A percentile compares a stretch with the other conserved stretches of the same genome.
These are phyloP conservation scores for Chamaetylas fuelleborni DNA, from an alignment of 2,113 vertebrate species.

Conservation along the genomic window DNA sequence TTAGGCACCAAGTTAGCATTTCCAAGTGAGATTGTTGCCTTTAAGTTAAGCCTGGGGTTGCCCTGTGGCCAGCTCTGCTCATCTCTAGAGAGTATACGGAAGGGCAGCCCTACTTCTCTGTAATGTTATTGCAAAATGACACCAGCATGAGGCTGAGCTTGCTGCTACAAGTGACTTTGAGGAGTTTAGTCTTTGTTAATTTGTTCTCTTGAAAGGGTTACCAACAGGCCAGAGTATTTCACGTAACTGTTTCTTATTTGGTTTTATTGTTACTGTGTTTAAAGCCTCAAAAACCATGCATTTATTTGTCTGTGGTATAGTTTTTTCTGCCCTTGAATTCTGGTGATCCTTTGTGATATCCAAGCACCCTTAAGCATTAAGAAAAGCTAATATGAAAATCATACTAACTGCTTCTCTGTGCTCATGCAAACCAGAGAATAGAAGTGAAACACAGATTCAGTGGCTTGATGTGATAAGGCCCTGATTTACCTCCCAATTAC, in stretches of 20 bases:
- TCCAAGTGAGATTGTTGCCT: neutral
- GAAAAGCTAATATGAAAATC: neutral
- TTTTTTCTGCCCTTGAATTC: neutral
- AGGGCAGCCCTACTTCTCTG: neutral
- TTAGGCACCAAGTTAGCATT: neutral
- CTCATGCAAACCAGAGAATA: neutral
- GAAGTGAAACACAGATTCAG: neutral
- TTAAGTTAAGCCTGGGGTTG: neutral
- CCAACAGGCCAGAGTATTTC: neutral
- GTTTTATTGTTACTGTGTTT: neutral
- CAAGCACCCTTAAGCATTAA: neutral
- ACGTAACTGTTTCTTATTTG: neutral
- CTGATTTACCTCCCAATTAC: constrained; percentile 4
- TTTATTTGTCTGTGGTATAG: neutral
- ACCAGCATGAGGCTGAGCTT: neutral
- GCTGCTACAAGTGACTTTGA: neutral
- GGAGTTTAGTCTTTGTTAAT: neutral
- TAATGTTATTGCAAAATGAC: neutral
- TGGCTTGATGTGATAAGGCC: neutral
- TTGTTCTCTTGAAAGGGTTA: neutral
- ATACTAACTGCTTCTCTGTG: neutral
- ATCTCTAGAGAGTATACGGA: neutral
- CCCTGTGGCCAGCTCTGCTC: neutral
- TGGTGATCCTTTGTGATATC: neutral
- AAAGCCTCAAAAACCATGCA: neutral